Base-by-base conservation (phyloP, 2,113 vertebrate genomes). In the Crotophaga sulcirostris region DNA sequence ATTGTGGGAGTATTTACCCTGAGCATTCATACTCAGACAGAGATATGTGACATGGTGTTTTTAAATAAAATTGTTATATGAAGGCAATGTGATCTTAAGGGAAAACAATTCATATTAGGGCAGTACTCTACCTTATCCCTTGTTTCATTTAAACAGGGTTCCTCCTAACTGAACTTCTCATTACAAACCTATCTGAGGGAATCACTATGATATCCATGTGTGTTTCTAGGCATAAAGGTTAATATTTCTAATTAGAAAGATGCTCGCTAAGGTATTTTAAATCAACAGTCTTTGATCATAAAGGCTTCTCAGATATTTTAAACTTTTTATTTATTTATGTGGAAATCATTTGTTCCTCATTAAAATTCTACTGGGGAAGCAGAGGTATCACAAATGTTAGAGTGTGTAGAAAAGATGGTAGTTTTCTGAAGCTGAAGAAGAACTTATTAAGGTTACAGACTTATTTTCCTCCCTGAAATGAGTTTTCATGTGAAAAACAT, bases 301-400 rank as follows among this genome's bases (percentile, higher is more conserved):
- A 91, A 88, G 67, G 23, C 55, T 87, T 91, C 81, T 70, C 76
- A 45, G 62, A 74, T 55, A 80, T 96, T 77, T 95, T 73, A 80
- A 90, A 85, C 68, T 90, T 78, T 72, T 85, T 90, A 89, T 95
- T 95, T 94, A 90, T 97, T 96, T 94, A 87, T 90, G 28, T 74
- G 42, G 55, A 84, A 96, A 31, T 33, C 29, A 33, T 90, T 80
- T 80, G 47, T 89, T 93, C 68, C 83, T 92, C 68, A 63, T 96
- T 95, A 77, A 81, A 94, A 93, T 94, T 94, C 89, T 62, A 3
- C 28, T 68, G 52, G 66, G 90, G 91, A 89, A 83, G 76, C 80
- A 90, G 70, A 90, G 69, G 52, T 77, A 84, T 67, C 64, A 34
- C 55, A 84, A 92, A 90, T 77, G 38, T 77, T 84, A 33, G 33